These are phyloP conservation scores for Apostichopus leukothele DNA, from an alignment of 53 echinoderm and acorn worm genomes.

Conservation along the genomic window DNA sequence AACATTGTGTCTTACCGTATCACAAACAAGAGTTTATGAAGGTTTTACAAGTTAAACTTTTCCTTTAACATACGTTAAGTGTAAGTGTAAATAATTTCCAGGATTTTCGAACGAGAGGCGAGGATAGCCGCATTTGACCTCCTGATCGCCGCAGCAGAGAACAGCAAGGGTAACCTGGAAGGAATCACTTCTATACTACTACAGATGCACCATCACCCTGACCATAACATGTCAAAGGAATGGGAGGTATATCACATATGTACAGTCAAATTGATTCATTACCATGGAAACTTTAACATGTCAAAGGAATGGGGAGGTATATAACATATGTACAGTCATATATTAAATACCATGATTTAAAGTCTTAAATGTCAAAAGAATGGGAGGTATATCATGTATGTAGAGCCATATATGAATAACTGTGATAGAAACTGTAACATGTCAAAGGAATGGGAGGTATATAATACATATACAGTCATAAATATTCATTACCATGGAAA, in stretches of 20 bases:
- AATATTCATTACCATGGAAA: neutral
- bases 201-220: constrained; percentile 87
- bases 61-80: too few relatives aligned
- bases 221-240: constrained; percentile 75
- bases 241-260: constrained; percentile 81
- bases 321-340: neutral
- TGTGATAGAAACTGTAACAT: neutral
- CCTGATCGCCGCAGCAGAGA: constrained; percentile 70
- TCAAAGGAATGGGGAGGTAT: constrained; percentile 93
- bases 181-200: constrained; percentile 68
- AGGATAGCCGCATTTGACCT: constrained; percentile 87
- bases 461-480: too few relatives aligned
- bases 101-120: constrained; percentile 82
- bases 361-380: too few relatives aligned
- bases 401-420: too few relatives aligned
- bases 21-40: too few relatives aligned
- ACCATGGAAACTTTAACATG: constrained; percentile 35
- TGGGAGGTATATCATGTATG: too few relatives aligned
- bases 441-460: too few relatives aligned
- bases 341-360: too few relatives aligned
- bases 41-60: too few relatives aligned
- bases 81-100: constrained; percentile 5
- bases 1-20: too few relatives aligned
- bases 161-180: constrained; percentile 84
- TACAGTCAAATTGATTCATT: neutral